phyloP scores from a whole-genome alignment of 2,797 vertebrate species.

The Podargus strigoides region DNA sequence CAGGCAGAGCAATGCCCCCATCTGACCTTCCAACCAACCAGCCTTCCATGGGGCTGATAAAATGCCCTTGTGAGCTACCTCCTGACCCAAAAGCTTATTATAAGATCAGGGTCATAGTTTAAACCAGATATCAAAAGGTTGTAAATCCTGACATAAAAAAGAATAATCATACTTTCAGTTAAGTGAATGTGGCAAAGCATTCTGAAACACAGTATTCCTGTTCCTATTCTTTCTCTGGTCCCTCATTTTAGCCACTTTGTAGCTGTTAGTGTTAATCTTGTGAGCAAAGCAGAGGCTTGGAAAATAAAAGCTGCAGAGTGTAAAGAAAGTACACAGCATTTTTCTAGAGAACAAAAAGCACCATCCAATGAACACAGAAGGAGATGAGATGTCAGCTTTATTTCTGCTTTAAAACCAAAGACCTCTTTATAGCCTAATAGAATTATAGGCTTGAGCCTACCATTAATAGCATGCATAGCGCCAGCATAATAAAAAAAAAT shows the following conservation, averaged over 20 bases:
- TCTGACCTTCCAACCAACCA: background rate
- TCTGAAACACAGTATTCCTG: background rate
- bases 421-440: background rate
- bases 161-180: background rate
- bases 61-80: background rate
- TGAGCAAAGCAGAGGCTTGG: background rate
- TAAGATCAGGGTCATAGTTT: background rate
- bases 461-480: constrained; percentile 21
- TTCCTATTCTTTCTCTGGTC: background rate
- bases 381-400: background rate
- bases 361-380: background rate
- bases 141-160: background rate
- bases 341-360: background rate
- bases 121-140: background rate
- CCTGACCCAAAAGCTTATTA: background rate
- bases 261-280: background rate
- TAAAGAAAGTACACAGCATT: background rate
- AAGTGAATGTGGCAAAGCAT: background rate
- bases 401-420: constrained; percentile 25
- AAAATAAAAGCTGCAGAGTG: background rate
- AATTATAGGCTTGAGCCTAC: constrained; percentile 19
- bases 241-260: background rate
- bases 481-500: constrained; percentile 46
- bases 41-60: background rate
- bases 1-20: background rate